Evolutionary conservation across 1,140 invertebrate genomes (phyloP).

Genomic region (Listronotus bonariensis): DNA sequence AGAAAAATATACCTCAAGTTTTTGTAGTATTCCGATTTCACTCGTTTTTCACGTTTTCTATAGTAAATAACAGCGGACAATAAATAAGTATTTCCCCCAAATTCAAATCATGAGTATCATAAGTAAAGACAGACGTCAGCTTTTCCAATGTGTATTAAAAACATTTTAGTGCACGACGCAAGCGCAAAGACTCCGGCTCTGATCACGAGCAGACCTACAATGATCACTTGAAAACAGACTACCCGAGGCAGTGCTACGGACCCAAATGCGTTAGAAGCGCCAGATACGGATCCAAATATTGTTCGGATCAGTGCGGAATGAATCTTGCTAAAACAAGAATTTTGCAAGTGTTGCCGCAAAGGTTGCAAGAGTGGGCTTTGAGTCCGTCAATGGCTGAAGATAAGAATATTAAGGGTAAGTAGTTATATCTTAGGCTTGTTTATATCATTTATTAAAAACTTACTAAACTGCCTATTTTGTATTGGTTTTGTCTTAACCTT

Average conservation of each 20-base stretch:
- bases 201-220: conserved; percentile 47
- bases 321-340: conserved; percentile 86
- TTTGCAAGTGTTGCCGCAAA: conserved; percentile 83
- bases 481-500: too few species aligned
- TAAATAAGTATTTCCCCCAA: too few species aligned
- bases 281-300: conserved; percentile 89
- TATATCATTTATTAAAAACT: too few species aligned
- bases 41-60: too few species aligned
- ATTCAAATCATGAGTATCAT: too few species aligned
- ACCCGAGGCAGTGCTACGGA: conserved; percentile 86
- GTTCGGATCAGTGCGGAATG: conserved; percentile 91
- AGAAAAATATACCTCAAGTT: too few species aligned
- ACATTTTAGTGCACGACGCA: conserved; percentile 42
- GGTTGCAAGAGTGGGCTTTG: conserved; percentile 95
- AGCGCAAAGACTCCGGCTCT: conserved; percentile 51
- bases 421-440: too few species aligned
- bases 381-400: conserved; percentile 87
- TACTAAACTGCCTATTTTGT: too few species aligned
- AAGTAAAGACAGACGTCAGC: neutral
- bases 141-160: neutral
- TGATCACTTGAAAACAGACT: conserved; percentile 50
- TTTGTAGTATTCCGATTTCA: too few species aligned
- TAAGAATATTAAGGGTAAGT: conserved; percentile 70
- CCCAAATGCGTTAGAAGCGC: conserved; percentile 83
- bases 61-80: too few species aligned